Evolutionary conservation across 2,113 vertebrate species (phyloP), one percentile per base, ranked within the genome.

Genomic region (Charina bottae): DNA sequence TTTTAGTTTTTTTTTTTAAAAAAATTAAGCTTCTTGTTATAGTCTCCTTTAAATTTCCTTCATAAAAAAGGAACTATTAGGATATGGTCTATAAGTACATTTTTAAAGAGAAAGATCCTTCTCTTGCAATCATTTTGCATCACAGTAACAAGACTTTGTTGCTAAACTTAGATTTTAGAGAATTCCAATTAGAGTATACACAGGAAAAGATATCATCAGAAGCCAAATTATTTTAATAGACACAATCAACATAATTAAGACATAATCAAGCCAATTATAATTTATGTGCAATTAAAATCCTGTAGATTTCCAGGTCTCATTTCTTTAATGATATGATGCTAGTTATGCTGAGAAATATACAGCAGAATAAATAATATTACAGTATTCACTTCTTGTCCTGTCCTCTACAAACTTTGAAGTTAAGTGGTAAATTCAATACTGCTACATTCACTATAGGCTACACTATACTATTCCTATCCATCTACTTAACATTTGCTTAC

Each of bases 211-310:
- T 97, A 93, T 68, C 90, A 96, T 96, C 93, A 97, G 90, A 55
- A 94, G 94, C 93, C 93, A 96, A 96, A 96, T 96, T 95, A 95
- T 94, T 96, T 97, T 97, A 97, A 97, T 95, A 96, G 90, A 93
- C 92, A 94, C 96, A 97, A 97, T 97, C 95, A 96, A 95, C 96
- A 96, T 94, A 96, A 97, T 96, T 96, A 89, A 97, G 95, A 94
- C 95, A 95, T 96, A 97, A 97, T 96, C 96, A 97, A 94, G 93
- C 88, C 95, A 95, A 96, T 95, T 92, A 95, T 91, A 94, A 95
- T 95, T 95, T 93, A 94, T 92, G 94, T 68, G 92, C 1, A 95
- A 84, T 96, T 96, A 92, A 94, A 92, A 95, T 95, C 96, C 94
- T 94, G 91, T 95, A 91, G 88, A 84, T 95, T 94, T 62, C 89